Evolutionary conservation across 2,888 invertebrate species (phyloP), one percentile per base, ranked within the genome.

Genomic region (Calliphora vomitoria): DNA sequence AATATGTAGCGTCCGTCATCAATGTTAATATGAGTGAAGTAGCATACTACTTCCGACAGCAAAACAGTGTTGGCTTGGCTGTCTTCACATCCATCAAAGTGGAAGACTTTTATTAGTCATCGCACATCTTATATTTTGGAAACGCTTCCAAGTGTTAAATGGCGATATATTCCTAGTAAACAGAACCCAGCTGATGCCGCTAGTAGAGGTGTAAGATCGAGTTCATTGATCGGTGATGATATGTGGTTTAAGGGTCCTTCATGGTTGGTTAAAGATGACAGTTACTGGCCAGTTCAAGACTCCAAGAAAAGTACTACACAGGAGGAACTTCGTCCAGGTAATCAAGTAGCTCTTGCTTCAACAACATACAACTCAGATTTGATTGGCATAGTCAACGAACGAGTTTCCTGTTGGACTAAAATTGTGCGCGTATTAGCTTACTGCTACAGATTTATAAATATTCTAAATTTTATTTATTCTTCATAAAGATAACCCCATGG

Each of bases 91-190:
- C 75, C 75, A 1, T 35, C 38, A 1, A 75, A 85, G 38, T 85
- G 80, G 85, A 69, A 85, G 4, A 80, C 69, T 0, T 80, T 80
- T 35, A 44, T 85, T 6, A 47, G 47, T 18, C 55, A 68, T 20
- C 47, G 82, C 18, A 64, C 82, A 18, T 60, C 50, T 11, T 82
- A 50, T 50, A 76, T 76, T 31, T 41, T 50, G 0, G 76, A 82
- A 41, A 82, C 58, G 0, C 83, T 69, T 71, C 25, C 76, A 53
- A 58, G 78, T 62, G 60, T 78, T 2, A 78, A 41, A 4, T 81
- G 71, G 69, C 58, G 75, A n/a, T 85, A 85, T 75, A 69, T 81
- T 6, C 76, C 85, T 1, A 80, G 58, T n/a, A 75, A 81, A 20
- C 13, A 53, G 10, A 81, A 81, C 25, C 83, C 64, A 18, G 20